Conservation (phyloP, 2,113 vertebrate species). For the Zapus hudsonius region DNA sequence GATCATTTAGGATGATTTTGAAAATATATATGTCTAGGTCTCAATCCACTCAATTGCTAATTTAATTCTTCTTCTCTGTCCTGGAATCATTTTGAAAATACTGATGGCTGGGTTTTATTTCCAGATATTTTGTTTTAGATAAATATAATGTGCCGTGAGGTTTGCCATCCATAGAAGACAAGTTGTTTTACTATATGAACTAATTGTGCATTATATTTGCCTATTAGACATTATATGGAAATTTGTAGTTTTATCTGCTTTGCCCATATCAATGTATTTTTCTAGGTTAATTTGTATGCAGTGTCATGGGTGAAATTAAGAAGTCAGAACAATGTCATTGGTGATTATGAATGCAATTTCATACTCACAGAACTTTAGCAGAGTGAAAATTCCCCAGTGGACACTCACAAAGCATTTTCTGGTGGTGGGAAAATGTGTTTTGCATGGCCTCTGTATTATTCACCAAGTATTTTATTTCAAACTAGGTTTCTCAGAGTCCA, state of each 20-base stretch:
- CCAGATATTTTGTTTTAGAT: constrained; percentile 19
- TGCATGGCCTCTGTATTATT: constrained; percentile 13
- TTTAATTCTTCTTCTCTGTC: constrained; percentile 15
- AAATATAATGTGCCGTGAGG: neutral
- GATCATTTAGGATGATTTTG: neutral
- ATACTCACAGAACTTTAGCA: neutral
- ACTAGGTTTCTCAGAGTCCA: neutral
- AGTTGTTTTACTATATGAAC: neutral
- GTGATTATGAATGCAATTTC: neutral
- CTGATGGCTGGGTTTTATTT: neutral
- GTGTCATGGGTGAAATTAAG: neutral
- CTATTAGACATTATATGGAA: neutral
- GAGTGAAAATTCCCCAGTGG: neutral
- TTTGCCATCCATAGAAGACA: neutral
- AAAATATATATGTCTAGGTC: constrained; percentile 4
- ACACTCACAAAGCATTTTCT: neutral
- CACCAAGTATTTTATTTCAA: constrained; percentile 30
- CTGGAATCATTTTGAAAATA: constrained; percentile 10
- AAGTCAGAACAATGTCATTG: neutral
- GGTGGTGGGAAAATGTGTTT: neutral
- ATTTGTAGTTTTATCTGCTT: constrained; percentile 13
- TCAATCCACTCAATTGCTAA: constrained; percentile 5
- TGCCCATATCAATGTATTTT: neutral
- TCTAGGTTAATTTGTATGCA: neutral
- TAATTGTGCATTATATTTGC: neutral